Percentiles rank a stretch among this genome's conserved stretches.
Evolutionary conservation across 2,113 vertebrate species (phyloP).

Genomic region (Microtus oregoni): DNA sequence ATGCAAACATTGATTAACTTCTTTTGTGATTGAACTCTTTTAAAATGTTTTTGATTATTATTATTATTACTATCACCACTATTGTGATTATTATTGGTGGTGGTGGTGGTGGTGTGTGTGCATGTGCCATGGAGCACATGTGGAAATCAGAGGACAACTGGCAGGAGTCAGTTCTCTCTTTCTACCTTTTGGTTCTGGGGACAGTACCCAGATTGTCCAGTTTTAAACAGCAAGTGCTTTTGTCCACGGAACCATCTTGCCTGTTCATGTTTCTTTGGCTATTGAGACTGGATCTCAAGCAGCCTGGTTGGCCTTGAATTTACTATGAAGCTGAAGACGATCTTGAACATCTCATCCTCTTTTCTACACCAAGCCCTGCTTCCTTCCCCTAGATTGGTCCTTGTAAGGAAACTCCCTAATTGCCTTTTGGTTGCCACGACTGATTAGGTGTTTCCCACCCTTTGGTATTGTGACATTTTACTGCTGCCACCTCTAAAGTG

Average conservation of each 20-base stretch:
- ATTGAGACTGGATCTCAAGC: not conserved
- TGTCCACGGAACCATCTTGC: no score
- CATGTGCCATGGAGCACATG: not conserved
- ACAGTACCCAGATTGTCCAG: not conserved
- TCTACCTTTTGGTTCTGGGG: not conserved
- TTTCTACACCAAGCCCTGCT: not conserved
- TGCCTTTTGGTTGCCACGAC: no score
- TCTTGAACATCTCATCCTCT: not conserved
- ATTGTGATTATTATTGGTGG: not conserved
- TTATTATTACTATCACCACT: not conserved
- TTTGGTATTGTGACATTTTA: not conserved
- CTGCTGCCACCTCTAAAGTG: not conserved
- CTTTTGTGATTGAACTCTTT: not conserved
- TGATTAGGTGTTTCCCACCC: not conserved
- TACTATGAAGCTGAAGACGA: not conserved
- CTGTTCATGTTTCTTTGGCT: not conserved
- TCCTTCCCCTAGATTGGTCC: not conserved
- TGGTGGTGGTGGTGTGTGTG: not conserved
- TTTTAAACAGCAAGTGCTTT: not conserved
- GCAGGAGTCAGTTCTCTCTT: not conserved
- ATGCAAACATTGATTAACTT: not conserved
- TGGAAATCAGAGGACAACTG: not conserved
- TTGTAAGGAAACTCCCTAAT: not conserved
- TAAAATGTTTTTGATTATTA: not conserved
- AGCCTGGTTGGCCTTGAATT: not conserved